Evolutionary conservation across 2,113 vertebrate genomes (phyloP), one percentile per base, ranked within the genome.

Genomic region (Arenaria interpres): DNA sequence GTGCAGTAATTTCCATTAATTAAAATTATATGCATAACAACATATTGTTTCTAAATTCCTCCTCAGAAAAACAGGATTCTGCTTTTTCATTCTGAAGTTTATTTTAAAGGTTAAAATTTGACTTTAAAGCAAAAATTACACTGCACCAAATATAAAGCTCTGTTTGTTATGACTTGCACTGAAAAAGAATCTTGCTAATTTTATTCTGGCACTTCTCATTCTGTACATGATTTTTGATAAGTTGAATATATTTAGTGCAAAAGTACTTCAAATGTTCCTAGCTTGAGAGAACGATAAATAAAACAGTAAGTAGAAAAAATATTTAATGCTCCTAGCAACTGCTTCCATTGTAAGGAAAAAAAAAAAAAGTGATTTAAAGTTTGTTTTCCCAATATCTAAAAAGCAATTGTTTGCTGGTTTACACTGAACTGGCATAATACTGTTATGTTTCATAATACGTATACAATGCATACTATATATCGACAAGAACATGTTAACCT

Each of bases 231-330:
- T 95, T 93, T 96, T 93, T 89, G 60, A 67, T 78, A 67, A 51
- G 37, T 80, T 87, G 74, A 82, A 88, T 90, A 87, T 91, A 89
- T 92, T 93, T 97, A 81, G 51, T 54, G 50, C 20, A 7, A 53
- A 76, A 83, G 56, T 92, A 91, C 64, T 87, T 93, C 69, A 94
- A 84, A 88, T 96, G n/a, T 91, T 94, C 83, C 85, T 87, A 85
- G 57, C 77, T 83, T 95, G 91, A 76, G 68, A 93, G 88, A 94
- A 91, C 78, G 92, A 92, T 91, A 88, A 95, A 90, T 93, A 96
- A 94, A 94, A 45, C 50, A 85, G 76, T 45, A 93, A 94, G 60
- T 8, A 64, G 66, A 69, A 95, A 93, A 88, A 79, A 82, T 73
- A 66, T 79, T 87, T 92, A 92, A 66, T 62, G 33, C 35, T 87